Base-by-base conservation (phyloP, 1,140 invertebrate genomes). In the Pogonomyrmex barbatus region DNA sequence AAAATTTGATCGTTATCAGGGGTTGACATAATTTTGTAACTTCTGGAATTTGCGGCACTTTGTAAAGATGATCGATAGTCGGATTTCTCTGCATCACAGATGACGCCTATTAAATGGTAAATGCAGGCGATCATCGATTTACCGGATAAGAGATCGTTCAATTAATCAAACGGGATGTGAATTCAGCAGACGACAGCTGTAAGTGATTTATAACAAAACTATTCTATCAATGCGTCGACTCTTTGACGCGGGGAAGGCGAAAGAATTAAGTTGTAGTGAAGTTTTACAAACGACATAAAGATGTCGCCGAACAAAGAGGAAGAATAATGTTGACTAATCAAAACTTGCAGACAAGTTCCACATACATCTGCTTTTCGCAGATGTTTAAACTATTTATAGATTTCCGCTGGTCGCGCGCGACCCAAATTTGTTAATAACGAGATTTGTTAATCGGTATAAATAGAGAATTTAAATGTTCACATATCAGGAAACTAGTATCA, bases 101-200 rank as follows among this genome's bases (percentile, higher is more conserved):
- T 14, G 33, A 33, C 14, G 39, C 4, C 39, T 12, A 33, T 78
- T 52, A 50, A 75, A 75, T 9, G 42, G 12, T 33, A 9, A 24
- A 60, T 42, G n/a, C 47, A n/a, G n/a, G 12, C 47, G 62, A 79
- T 81, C 50, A 70, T 42, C 36, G 78, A 81, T 81, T 81, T 56
- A n/a, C 47, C 77, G 78, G 78, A 81, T 70, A 81, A 54, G 45
- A 70, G 39, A 81, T 14, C 75, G 42, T 36, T 33, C 58, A 39
- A 81, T 81, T 81, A 81, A 81, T 81, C 78, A 81, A 70, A 39
- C 50, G 36, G 12, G 47, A 79, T 67, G 42, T 50, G 62, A 70
- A 70, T 81, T 70, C 54, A 47, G n/a, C 50, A 14, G 4, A 12
- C 36, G 45, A 42, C 77, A 78, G 77, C 36, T 8, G 30, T 33